Conservation (phyloP, 1,140 invertebrate genomes). For the Parasteatoda tepidariorum region DNA sequence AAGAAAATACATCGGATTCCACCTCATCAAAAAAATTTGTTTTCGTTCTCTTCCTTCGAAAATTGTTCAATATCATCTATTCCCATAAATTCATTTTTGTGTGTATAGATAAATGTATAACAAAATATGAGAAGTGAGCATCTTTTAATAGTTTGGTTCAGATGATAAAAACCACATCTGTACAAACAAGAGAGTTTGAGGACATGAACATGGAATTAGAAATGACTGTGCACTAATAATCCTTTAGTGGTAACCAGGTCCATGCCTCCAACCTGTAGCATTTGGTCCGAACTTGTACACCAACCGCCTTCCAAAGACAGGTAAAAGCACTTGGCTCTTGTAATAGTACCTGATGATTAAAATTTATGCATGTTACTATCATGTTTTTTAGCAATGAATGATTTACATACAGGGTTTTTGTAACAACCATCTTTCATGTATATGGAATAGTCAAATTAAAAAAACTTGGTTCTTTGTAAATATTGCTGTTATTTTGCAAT, state of each 20-base stretch:
- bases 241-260: slow-evolving; percentile 64
- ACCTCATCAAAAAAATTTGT: too few species aligned
- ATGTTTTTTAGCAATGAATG: too few species aligned
- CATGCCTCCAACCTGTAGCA: slow-evolving; percentile 78
- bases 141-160: slow-evolving; percentile 23
- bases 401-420: neutral
- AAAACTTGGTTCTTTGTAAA: too few species aligned
- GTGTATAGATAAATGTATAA: slow-evolving; percentile 27
- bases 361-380: neutral
- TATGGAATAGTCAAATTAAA: neutral
- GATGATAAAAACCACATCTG: neutral
- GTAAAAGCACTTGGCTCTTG: slow-evolving; percentile 81
- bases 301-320: slow-evolving; percentile 82
- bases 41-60: too few species aligned
- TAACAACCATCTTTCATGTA: neutral
- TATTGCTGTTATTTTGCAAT: too few species aligned
- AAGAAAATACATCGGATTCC: too few species aligned
- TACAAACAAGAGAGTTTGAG: neutral
- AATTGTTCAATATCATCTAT: too few species aligned
- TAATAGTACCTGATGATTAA: slow-evolving; percentile 82
- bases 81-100: neutral
- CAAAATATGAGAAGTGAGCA: slow-evolving; percentile 50
- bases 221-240: slow-evolving; percentile 48
- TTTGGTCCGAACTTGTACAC: slow-evolving; percentile 89
- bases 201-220: neutral